phyloP scores from a whole-genome alignment of 2,888 invertebrate species.

The Pseudolycoriella hygida region DNA sequence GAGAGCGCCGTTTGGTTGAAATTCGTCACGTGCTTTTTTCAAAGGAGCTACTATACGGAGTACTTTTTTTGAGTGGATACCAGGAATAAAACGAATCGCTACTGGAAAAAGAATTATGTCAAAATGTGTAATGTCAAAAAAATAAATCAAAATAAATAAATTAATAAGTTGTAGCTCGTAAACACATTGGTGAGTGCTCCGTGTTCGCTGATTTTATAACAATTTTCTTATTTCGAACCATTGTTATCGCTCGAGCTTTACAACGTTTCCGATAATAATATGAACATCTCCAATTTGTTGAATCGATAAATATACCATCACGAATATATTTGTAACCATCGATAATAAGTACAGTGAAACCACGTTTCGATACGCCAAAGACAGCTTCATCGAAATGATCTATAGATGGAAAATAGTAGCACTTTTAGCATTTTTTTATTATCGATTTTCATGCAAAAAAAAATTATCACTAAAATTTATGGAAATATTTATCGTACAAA shows the following conservation, averaged over 20 bases:
- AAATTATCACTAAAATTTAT: too few species aligned
- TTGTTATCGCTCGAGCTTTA: conserved; percentile 21
- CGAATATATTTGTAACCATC: conserved; percentile 16
- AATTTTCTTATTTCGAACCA: conserved; percentile 8
- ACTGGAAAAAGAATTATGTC: too few species aligned
- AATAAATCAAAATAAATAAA: too few species aligned
- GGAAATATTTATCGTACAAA: too few species aligned
- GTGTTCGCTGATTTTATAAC: conserved; percentile 10
- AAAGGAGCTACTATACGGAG: too few species aligned
- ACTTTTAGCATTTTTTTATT: too few species aligned
- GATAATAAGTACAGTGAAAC: conserved; percentile 3
- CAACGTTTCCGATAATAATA: conserved; percentile 11
- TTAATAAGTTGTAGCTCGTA: background rate
- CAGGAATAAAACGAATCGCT: too few species aligned
- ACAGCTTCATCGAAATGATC: conserved; percentile 2
- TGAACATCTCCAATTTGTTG: conserved; percentile 12
- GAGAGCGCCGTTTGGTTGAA: too few species aligned
- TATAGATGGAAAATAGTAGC: background rate
- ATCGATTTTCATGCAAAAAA: too few species aligned
- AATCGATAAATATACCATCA: conserved; percentile 11
- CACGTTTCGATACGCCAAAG: conserved; percentile 7
- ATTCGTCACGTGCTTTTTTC: too few species aligned
- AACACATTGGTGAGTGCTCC: conserved; percentile 5
- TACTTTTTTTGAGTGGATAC: too few species aligned
- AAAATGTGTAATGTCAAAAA: too few species aligned